Percentiles rank a stretch among this genome's conserved stretches.
These are phyloP conservation scores for Arvicanthis niloticus DNA, from an alignment of 2,113 vertebrate genomes.

Conservation along the genomic window DNA sequence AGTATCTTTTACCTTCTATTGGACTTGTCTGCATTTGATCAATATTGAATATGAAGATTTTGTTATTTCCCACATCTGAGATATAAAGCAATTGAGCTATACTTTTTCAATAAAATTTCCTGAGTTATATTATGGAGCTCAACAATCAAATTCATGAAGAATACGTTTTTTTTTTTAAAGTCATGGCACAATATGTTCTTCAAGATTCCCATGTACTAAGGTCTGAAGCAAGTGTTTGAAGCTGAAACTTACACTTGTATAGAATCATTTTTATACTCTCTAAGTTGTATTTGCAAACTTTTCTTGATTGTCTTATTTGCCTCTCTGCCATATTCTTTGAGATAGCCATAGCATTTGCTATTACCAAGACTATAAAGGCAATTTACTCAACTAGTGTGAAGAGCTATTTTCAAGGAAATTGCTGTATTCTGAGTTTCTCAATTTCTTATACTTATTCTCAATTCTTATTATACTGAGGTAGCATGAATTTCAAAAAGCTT, in stretches of 20 bases:
- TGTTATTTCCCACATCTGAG: neutral
- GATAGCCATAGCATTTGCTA: slow-evolving; percentile 51
- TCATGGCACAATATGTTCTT: neutral
- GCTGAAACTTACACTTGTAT: slow-evolving; percentile 36
- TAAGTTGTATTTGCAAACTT: slow-evolving; percentile 19
- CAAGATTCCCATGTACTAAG: neutral
- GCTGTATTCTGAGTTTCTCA: slow-evolving; percentile 47
- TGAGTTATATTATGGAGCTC: neutral
- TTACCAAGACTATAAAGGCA: slow-evolving; percentile 39
- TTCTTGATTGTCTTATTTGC: slow-evolving; percentile 24
- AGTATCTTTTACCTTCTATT: neutral
- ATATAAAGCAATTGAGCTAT: too few species aligned
- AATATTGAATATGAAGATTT: neutral
- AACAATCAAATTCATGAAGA: neutral
- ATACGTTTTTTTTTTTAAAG: neutral
- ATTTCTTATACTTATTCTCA: neutral
- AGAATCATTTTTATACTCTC: neutral
- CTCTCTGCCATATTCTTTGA: slow-evolving; percentile 20
- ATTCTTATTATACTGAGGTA: slow-evolving; percentile 48
- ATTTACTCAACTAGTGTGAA: slow-evolving; percentile 59
- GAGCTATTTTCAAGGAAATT: slow-evolving; percentile 57
- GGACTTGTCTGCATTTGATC: neutral
- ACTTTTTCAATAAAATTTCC: neutral
- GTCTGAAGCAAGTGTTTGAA: neutral
- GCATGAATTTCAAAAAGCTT: slow-evolving; percentile 57